Evolutionary conservation across 92 coral and sea anemone genomes (phyloP).

Genomic region (Chrysogorgia sp.): DNA sequence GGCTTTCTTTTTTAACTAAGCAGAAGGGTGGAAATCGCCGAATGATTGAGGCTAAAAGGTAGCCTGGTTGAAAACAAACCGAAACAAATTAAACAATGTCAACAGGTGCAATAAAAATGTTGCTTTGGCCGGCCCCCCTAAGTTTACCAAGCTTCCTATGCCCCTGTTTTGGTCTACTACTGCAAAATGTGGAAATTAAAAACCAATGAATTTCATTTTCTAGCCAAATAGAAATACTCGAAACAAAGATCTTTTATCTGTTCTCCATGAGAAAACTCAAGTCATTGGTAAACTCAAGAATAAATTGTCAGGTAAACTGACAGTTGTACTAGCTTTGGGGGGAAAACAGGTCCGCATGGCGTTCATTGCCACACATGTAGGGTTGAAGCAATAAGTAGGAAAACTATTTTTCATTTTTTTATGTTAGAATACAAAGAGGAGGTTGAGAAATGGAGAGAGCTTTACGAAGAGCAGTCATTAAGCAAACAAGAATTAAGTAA

Average conservation of each 20-base stretch:
- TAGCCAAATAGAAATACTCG: conserved; percentile 33
- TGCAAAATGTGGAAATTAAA: too few relatives aligned
- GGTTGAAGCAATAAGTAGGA: conserved; percentile 28
- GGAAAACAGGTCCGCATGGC: background rate
- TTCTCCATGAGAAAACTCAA: conserved; percentile 35
- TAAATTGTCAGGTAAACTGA: conserved; percentile 34
- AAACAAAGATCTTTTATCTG: conserved; percentile 32
- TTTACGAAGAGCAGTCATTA: conserved; percentile 28
- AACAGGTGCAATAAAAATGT: too few relatives aligned
- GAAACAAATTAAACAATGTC: too few relatives aligned
- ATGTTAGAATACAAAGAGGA: conserved; percentile 65
- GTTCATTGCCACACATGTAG: background rate
- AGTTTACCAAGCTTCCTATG: too few relatives aligned
- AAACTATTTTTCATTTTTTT: conserved; percentile 20
- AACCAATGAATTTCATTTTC: background rate
- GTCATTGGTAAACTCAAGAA: conserved; percentile 20
- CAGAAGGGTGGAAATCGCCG: too few relatives aligned
- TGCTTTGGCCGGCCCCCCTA: too few relatives aligned
- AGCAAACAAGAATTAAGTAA: conserved; percentile 68
- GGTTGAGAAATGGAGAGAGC: conserved; percentile 51
- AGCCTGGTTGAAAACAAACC: too few relatives aligned
- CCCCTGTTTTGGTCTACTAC: too few relatives aligned
- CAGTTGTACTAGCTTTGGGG: too few relatives aligned
- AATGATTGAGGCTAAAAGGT: too few relatives aligned
- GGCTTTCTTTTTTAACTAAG: too few relatives aligned